Evolutionary conservation across 2,113 vertebrate genomes (phyloP).

Genomic region (Barnardius zonarius): DNA sequence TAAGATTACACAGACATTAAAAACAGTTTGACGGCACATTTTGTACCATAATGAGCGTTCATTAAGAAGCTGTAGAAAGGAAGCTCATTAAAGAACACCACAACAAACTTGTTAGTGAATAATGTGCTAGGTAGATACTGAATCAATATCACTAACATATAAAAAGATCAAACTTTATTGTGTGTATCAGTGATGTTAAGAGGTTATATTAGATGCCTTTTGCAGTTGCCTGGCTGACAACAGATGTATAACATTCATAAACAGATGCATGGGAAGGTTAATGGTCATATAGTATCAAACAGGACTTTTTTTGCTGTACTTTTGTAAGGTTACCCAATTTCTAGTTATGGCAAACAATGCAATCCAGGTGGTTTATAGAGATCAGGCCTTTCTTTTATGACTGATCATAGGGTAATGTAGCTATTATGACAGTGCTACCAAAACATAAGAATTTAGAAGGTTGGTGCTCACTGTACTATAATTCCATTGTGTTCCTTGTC

Average conservation of each 20-base stretch:
- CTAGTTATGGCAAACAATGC: neutral
- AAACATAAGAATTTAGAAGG: neutral
- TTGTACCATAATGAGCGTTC: neutral
- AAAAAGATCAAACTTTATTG: neutral
- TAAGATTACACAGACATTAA: neutral
- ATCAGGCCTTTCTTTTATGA: neutral
- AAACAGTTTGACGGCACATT: neutral
- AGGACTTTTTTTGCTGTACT: neutral
- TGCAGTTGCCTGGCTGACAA: neutral
- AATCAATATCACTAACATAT: neutral
- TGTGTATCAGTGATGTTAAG: neutral
- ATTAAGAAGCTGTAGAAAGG: neutral
- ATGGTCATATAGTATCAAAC: neutral
- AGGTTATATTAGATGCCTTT: neutral
- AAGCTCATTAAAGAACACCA: neutral
- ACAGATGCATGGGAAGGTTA: neutral
- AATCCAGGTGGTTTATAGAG: neutral
- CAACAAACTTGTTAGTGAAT: neutral
- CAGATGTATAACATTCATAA: accelerated
- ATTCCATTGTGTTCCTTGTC: neutral
- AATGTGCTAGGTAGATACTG: neutral
- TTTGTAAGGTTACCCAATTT: neutral
- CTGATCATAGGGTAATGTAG: neutral
- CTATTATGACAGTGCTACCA: neutral
- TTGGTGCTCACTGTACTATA: neutral